Percentiles rank a stretch among this genome's conserved stretches.
Conservation (phyloP, 1,140 invertebrate genomes). For the Drosophila kepulauana region DNA sequence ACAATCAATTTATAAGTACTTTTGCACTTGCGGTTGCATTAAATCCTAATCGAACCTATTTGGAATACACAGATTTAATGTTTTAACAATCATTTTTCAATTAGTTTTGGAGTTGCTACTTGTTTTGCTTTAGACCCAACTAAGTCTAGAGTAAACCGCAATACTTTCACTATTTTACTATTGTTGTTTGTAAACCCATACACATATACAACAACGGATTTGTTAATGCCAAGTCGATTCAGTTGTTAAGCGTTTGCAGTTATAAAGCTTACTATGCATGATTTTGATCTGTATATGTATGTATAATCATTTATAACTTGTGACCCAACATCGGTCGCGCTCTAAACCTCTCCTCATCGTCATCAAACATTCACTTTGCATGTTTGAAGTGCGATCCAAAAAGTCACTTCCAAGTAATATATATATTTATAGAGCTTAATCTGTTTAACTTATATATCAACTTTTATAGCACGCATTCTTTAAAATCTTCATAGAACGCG, state of each 20-base stretch:
- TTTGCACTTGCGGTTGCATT: conserved; percentile 12
- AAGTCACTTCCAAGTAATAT: conserved; percentile 33
- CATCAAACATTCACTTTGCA: conserved; percentile 47
- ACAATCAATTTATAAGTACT: conserved; percentile 23
- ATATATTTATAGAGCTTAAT: conserved; percentile 66
- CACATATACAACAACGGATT: neutral
- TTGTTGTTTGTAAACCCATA: neutral
- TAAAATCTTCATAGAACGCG: conserved; percentile 63
- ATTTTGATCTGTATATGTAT: conserved; percentile 26
- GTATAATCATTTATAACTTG: conserved; percentile 42
- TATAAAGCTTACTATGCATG: conserved; percentile 23
- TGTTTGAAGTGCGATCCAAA: conserved; percentile 29
- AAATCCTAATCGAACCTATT: conserved; percentile 26
- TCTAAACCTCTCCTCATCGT: conserved; percentile 61
- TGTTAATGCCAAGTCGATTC: conserved; percentile 19
- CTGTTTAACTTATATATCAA: conserved; percentile 77
- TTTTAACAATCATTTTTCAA: conserved; percentile 16
- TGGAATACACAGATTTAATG: conserved; percentile 20
- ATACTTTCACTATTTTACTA: neutral
- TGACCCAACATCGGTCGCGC: conserved; percentile 69
- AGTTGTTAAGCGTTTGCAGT: conserved; percentile 33
- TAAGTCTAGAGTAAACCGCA: neutral
- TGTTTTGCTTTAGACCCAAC: conserved; percentile 25
- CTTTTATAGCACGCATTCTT: conserved; percentile 72
- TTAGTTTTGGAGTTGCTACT: neutral